A percentile compares a stretch with the other conserved stretches of the same genome.
phyloP scores from a whole-genome alignment of 2,888 invertebrate species.

The Uloborus plumipes region DNA sequence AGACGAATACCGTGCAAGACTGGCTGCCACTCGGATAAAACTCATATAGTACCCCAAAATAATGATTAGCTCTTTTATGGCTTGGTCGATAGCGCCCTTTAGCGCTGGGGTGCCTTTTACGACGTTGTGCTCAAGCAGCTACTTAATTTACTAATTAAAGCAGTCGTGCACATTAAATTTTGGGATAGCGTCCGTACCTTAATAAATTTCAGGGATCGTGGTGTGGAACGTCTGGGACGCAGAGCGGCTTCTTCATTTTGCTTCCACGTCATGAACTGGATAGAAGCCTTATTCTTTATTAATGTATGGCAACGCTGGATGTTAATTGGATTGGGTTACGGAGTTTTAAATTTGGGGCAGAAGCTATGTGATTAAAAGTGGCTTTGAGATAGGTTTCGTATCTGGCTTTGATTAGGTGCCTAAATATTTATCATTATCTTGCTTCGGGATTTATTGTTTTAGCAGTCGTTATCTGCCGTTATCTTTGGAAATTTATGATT shows the following conservation, averaged over 20 bases:
- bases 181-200: constrained; percentile 15
- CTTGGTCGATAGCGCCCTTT: constrained; percentile 41
- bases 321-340: constrained; percentile 5
- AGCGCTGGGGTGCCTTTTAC: constrained; percentile 46
- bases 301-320: constrained; percentile 22
- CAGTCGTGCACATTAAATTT: constrained; percentile 54
- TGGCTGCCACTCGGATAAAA: constrained; percentile 32
- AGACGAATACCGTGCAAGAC: constrained; percentile 10
- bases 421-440: no score
- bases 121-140: constrained; percentile 34
- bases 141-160: constrained; percentile 64
- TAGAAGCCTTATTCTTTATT: constrained; percentile 51
- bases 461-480: no score
- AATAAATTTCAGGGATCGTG: constrained; percentile 37
- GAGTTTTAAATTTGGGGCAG: constrained; percentile 10
- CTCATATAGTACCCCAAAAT: constrained; percentile 45
- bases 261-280: constrained; percentile 15
- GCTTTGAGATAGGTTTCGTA: no score
- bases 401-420: no score
- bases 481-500: no score
- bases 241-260: constrained; percentile 41
- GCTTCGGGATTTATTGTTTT: no score
- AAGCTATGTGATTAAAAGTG: no score
- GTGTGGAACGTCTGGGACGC: constrained; percentile 3
- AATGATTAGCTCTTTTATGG: constrained; percentile 50